Base-by-base conservation (phyloP, 2,113 vertebrate species). In the Furnarius figulus region DNA sequence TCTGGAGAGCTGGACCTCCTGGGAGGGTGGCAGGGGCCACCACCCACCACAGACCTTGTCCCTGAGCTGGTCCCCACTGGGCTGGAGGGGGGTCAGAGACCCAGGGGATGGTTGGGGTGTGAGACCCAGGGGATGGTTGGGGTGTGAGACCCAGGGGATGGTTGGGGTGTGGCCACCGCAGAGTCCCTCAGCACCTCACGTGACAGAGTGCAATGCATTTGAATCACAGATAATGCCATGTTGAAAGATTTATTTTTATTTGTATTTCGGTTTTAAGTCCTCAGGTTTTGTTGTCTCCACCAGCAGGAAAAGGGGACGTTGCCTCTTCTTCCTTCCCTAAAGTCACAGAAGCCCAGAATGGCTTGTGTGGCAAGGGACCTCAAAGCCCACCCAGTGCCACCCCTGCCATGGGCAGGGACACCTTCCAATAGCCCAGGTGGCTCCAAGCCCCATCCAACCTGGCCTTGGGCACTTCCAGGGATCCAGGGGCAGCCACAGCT, bases 321-420 rank as follows among this genome's bases (percentile, higher is more conserved):
- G 17, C 30, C 39, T 35, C 42, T 35, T 46, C 25, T 46, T 80
- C 50, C 21, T 70, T 42, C 52, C 30, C 13, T 9, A 40, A 62
- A 53, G 21, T 68, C n/a, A 8, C 8, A 21, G 71, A 63, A 63
- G 30, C 19, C 8, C 24, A 5, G 61, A 61, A 30, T 53, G 53
- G 5, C 14, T 82, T 61, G 0, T 10, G 20, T n/a, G 5, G 28
- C 30, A 47, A 68, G 17, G 37, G 24, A 24, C 8, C 15, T 46
- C 5, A 46, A 52, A 75, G 3, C 0, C 0, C 67, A 42, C 6
- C 30, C 2, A 0, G 0, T 50, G 0, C 25, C 30, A 19, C 24
- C 35, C 20, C 12, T 63, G n/a, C 40, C 75, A 35, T 40, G 42
- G 47, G 49, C 58, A 50, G 22, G 33, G 52, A 59, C 86, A 37